Evolutionary conservation across 2,888 invertebrate genomes (phyloP).

Genomic region (Drosophila borborema): DNA sequence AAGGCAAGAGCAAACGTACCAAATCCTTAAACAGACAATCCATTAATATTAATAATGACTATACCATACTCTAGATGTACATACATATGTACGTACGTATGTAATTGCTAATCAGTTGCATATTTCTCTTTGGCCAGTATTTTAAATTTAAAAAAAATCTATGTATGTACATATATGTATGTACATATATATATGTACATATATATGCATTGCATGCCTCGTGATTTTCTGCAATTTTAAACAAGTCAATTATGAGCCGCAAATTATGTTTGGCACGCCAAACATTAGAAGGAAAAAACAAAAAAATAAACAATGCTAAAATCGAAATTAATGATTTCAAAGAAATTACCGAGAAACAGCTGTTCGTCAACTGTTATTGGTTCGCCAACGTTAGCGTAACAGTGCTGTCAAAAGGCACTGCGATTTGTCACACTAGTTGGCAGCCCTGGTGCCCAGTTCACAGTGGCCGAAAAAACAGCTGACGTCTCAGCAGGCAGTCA

Average conservation of each 20-base stretch:
- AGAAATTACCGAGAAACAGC: slow-evolving; percentile 1
- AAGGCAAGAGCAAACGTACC: slow-evolving; percentile 26
- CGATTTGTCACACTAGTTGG: slow-evolving; percentile 33
- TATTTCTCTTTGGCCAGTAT: slow-evolving; percentile 25
- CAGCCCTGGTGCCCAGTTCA: slow-evolving; percentile 21
- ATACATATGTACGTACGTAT: slow-evolving; percentile 14
- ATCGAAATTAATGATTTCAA: background rate
- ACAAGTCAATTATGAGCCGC: slow-evolving; percentile 69
- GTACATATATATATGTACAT: no score
- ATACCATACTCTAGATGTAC: slow-evolving; percentile 7
- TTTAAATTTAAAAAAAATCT: slow-evolving; percentile 18
- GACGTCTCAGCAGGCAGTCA: slow-evolving; percentile 47
- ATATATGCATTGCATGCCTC: slow-evolving; percentile 59
- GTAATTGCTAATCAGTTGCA: slow-evolving; percentile 63
- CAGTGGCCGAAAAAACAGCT: slow-evolving; percentile 23
- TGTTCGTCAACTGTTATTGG: slow-evolving; percentile 22
- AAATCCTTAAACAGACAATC: slow-evolving; percentile 66
- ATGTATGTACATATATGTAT: background rate
- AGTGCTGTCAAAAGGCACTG: slow-evolving; percentile 27
- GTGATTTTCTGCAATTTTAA: slow-evolving; percentile 71
- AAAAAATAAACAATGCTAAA: background rate
- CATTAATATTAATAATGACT: slow-evolving; percentile 72
- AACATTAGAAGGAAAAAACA: slow-evolving; percentile 16
- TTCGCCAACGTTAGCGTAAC: slow-evolving; percentile 6
- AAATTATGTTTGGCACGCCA: slow-evolving; percentile 61